A percentile compares a stretch with the other conserved stretches of the same genome.
Conservation (phyloP, 1,140 invertebrate genomes). For the Tigriopus japonicus region DNA sequence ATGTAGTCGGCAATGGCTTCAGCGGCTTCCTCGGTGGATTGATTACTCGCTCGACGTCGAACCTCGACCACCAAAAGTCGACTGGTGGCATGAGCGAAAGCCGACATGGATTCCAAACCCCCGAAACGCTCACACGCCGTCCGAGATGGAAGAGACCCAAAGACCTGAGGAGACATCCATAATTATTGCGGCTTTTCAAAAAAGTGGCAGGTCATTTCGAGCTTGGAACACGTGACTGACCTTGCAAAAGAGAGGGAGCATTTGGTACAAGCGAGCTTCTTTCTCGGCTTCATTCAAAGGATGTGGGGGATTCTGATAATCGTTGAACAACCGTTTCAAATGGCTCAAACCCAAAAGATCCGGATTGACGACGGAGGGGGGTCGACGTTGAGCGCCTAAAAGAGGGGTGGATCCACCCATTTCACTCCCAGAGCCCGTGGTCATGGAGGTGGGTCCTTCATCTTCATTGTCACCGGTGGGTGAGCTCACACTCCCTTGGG, state of each 20-base stretch:
- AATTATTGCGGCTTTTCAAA: background rate
- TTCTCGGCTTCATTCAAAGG: slow-evolving; percentile 57
- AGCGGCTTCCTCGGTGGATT: slow-evolving; percentile 83
- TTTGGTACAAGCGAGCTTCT: slow-evolving; percentile 88
- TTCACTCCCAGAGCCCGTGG: background rate
- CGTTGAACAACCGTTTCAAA: slow-evolving; percentile 82
- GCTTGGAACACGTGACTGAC: slow-evolving; percentile 33
- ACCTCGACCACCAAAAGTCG: background rate
- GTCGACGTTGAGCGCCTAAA: background rate
- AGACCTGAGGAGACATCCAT: background rate
- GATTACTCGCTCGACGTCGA: slow-evolving; percentile 71
- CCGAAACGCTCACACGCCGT: slow-evolving; percentile 15
- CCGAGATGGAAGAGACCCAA: slow-evolving; percentile 10
- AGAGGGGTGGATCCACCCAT: background rate
- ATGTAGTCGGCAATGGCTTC: slow-evolving; percentile 50
- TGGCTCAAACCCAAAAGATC: slow-evolving; percentile 65
- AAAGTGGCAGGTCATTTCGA: too few relatives aligned
- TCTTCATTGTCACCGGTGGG: background rate
- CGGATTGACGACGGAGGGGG: background rate
- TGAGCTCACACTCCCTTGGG: background rate
- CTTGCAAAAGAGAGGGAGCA: slow-evolving; percentile 95
- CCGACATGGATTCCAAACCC: slow-evolving; percentile 17
- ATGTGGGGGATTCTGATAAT: slow-evolving; percentile 69
- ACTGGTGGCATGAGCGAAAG: background rate
- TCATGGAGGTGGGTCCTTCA: background rate